phyloP scores from a whole-genome alignment of 2,797 vertebrate genomes.

The Chelon labrosus region DNA sequence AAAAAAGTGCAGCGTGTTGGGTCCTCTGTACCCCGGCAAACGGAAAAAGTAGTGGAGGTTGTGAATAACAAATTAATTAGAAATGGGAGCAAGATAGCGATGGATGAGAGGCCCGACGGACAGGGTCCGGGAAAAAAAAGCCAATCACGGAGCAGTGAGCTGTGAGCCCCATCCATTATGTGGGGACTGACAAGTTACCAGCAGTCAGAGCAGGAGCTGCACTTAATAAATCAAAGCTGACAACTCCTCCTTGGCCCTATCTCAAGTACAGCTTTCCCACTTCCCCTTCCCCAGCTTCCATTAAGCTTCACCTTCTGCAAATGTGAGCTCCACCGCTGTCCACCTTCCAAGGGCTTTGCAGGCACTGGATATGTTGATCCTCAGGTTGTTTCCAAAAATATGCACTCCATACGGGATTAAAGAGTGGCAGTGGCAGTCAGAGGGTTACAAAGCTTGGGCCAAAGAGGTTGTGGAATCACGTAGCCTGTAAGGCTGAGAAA shows the following conservation, averaged over 20 bases:
- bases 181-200: conserved; percentile 90
- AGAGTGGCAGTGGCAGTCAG: conserved; percentile 19
- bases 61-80: conserved; percentile 89
- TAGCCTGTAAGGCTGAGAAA: conserved; percentile 9
- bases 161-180: conserved; percentile 91
- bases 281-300: conserved; percentile 78
- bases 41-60: conserved; percentile 70
- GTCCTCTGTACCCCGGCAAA: conserved; percentile 65
- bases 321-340: conserved; percentile 49
- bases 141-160: conserved; percentile 87
- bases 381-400: conserved; percentile 61
- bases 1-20: conserved; percentile 54
- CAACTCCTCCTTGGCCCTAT: conserved; percentile 90
- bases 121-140: conserved; percentile 57
- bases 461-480: conserved; percentile 15
- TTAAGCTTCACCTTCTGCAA: conserved; percentile 80
- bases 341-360: conserved; percentile 65
- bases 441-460: conserved; percentile 12
- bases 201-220: conserved; percentile 88
- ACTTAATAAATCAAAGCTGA: conserved; percentile 99
- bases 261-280: conserved; percentile 88
- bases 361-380: conserved; percentile 55
- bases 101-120: conserved; percentile 72
- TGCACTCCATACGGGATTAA: conserved; percentile 45
- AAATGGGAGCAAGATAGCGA: conserved; percentile 82